Evolutionary conservation across 1,140 invertebrate genomes (phyloP).

Genomic region (Brachionus paranguensis): DNA sequence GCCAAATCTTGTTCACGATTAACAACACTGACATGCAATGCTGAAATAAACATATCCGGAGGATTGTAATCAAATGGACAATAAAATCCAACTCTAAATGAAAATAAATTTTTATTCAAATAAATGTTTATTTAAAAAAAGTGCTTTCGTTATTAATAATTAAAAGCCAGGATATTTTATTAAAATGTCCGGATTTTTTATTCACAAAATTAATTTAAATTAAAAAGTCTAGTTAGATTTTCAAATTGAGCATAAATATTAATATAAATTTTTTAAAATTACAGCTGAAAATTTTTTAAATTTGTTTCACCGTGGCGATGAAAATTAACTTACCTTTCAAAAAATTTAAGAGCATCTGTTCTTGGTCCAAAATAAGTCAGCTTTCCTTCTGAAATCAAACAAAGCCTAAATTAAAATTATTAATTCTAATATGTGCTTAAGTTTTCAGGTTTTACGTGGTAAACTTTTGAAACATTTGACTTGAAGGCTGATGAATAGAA

Average conservation of each 20-base stretch:
- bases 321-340: background rate
- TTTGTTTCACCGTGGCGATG: no score
- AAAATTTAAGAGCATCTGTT: slow-evolving; percentile 60
- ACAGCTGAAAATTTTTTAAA: no score
- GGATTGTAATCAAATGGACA: slow-evolving; percentile 78
- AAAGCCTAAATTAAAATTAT: background rate
- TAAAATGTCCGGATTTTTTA: no score
- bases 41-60: slow-evolving; percentile 84
- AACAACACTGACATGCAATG: slow-evolving; percentile 78
- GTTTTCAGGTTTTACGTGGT: slow-evolving; percentile 57
- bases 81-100: slow-evolving; percentile 51
- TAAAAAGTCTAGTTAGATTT: no score
- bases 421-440: background rate
- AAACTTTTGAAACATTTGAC: slow-evolving; percentile 88
- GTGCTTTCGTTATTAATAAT: no score
- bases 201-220: no score
- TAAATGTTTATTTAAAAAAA: no score
- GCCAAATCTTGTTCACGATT: slow-evolving; percentile 62
- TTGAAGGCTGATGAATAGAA: slow-evolving; percentile 92
- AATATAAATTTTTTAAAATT: no score
- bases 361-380: slow-evolving; percentile 80
- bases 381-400: slow-evolving; percentile 49
- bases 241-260: no score
- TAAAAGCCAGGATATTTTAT: no score
- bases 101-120: no score